Evolutionary conservation across 1,140 invertebrate species (phyloP), one percentile per base, ranked within the genome.

Genomic region (Agrypnia vestita): DNA sequence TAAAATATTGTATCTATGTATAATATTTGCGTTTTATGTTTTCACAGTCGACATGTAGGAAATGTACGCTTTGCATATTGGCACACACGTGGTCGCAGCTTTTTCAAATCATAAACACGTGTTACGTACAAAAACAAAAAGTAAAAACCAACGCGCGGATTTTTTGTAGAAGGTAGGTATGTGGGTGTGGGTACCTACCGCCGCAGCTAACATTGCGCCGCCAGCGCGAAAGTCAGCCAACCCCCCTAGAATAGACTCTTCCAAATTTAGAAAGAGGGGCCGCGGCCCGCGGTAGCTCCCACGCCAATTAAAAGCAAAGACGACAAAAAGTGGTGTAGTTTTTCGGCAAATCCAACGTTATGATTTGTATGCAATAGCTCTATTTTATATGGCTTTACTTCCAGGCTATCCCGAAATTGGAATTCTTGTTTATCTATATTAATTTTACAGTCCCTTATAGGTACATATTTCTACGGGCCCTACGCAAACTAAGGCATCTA

Each of bases 291-390:
- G 8, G 9, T n/a, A 13, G 69, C 64, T 72, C 69, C 69, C 69
- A 72, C 69, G 69, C 47, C 69, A 72, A 72, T 72, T 72, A 72
- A 72, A 53, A 72, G 15, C 67, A 71, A 13, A 71, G 44, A 49
- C 47, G 49, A 71, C 67, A 71, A 71, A 71, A 71, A 71, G 35
- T 11, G 62, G 25, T 9, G 25, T n/a, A 1, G 19, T 71, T 71
- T 71, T 72, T 53, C 9, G 9, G 4, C 69, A 6, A 1, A 9
- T 15, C 62, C 35, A 47, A 15, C 6, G 25, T 67, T 67, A 13
- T 47, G 43, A 46, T 44, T 64, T 44, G 35, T 67, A 4, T 47
- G 6, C 25, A 35, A 6, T 35, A 35, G 6, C 25, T 35, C 1
- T 35, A 35, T 6, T 35, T 3, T 3, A 35, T 35, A 35, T n/a